These are phyloP conservation scores for Diarsia brunnea DNA, from an alignment of 2,888 invertebrate genomes.

Conservation along the genomic window DNA sequence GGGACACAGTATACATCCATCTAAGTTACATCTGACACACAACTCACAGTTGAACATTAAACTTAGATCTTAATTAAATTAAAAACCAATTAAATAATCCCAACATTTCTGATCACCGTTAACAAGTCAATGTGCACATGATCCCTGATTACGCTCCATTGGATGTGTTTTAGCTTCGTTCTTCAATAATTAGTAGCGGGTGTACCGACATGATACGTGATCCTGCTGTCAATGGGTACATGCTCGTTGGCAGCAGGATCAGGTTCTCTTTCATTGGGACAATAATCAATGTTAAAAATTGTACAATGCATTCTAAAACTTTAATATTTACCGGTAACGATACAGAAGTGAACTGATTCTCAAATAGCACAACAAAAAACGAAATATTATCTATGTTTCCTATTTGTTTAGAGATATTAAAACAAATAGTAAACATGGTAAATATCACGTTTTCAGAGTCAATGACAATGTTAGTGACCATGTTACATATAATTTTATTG, in stretches of 20 bases:
- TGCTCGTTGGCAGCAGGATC: too few relatives aligned
- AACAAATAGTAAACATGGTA: too few relatives aligned
- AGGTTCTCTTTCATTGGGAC: neutral
- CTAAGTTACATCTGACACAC: neutral
- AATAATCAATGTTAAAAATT: neutral
- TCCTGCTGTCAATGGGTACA: conserved; percentile 18
- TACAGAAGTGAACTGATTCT: neutral
- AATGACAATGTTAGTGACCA: too few relatives aligned
- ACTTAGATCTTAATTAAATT: neutral
- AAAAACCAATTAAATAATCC: neutral
- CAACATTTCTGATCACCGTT: neutral
- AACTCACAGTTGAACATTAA: neutral
- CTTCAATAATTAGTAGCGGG: conserved; percentile 15
- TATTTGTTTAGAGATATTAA: too few relatives aligned
- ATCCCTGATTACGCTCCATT: neutral
- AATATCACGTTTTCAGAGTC: too few relatives aligned
- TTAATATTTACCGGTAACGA: neutral
- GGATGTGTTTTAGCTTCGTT: conserved; percentile 4
- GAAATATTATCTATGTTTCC: too few relatives aligned
- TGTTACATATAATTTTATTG: too few relatives aligned
- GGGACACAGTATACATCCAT: too few relatives aligned
- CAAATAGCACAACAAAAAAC: neutral
- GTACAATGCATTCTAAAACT: neutral
- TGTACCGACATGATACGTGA: conserved; percentile 24
- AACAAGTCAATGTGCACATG: neutral